Conservation (phyloP, 2,113 vertebrate genomes). For the Apeltes quadracus region DNA sequence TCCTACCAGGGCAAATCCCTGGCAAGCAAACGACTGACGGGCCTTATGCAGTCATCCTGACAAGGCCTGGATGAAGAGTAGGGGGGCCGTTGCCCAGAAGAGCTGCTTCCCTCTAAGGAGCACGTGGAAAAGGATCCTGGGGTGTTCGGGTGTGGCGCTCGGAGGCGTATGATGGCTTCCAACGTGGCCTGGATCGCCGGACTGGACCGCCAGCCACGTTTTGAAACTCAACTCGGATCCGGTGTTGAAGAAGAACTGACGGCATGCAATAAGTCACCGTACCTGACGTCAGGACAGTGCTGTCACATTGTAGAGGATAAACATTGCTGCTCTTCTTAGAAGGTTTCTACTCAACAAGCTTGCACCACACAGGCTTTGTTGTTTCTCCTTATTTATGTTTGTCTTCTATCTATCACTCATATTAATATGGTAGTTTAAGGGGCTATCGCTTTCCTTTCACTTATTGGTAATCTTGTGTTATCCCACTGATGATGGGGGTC, state of each 20-base stretch:
- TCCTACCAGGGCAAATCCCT: conserved; percentile 93
- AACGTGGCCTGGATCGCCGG: conserved; percentile 16
- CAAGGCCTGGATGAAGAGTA: conserved; percentile 54
- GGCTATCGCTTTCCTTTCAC: conserved; percentile 48
- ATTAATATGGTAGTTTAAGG: conserved; percentile 50
- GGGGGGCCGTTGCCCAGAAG: conserved; percentile 42
- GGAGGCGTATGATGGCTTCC: conserved; percentile 23
- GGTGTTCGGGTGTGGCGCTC: conserved; percentile 36
- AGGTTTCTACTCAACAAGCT: conserved; percentile 41
- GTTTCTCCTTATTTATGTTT: conserved; percentile 28
- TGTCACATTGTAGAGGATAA: conserved; percentile 49
- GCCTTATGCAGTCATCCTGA: conserved; percentile 99
- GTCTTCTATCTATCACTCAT: conserved; percentile 50
- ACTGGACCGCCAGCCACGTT: conserved; percentile 31
- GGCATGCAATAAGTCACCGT: conserved; percentile 81
- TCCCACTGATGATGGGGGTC: no score
- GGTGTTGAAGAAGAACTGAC: conserved; percentile 59
- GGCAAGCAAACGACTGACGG: conserved; percentile 95
- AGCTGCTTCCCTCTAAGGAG: conserved; percentile 45
- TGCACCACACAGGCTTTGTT: conserved; percentile 10
- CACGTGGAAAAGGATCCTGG: conserved; percentile 37
- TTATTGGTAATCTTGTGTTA: no score
- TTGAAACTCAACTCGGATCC: conserved; percentile 41
- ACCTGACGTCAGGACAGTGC: conserved; percentile 63
- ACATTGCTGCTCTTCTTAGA: conserved; percentile 42